A percentile compares a stretch with the other conserved stretches of the same genome.
Evolutionary conservation across 2,113 vertebrate genomes (phyloP).

Genomic region (Pseudorectes ferrugineus): DNA sequence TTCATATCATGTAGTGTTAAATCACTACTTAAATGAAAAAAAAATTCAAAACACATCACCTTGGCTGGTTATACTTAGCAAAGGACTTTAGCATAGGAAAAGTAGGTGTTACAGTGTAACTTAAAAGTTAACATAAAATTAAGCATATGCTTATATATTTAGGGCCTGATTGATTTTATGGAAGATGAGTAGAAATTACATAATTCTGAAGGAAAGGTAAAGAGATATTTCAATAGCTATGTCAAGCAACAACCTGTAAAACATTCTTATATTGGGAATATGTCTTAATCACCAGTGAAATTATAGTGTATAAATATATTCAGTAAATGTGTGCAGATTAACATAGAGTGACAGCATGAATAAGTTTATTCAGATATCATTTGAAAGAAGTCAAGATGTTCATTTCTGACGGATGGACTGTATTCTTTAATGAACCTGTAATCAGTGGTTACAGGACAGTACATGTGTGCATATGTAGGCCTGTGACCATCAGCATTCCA

Average conservation of each 20-base stretch:
- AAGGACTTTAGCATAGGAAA: background rate
- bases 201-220: background rate
- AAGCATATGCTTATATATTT: background rate
- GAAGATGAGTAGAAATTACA: background rate
- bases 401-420: background rate
- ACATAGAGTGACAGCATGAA: background rate
- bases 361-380: background rate
- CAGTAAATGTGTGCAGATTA: background rate
- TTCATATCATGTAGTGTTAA: background rate
- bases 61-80: background rate
- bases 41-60: background rate
- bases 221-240: background rate
- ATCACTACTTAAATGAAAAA: background rate
- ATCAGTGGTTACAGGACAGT: background rate
- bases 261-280: background rate
- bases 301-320: background rate
- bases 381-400: background rate
- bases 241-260: background rate
- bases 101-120: background rate
- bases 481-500: background rate
- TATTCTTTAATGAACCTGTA: background rate
- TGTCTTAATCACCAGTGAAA: background rate
- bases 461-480: background rate
- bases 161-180: background rate
- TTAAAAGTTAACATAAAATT: background rate